Evolutionary conservation across 2,888 invertebrate genomes (phyloP), one percentile per base, ranked within the genome.

Genomic region (Eurytoma adleriae): DNA sequence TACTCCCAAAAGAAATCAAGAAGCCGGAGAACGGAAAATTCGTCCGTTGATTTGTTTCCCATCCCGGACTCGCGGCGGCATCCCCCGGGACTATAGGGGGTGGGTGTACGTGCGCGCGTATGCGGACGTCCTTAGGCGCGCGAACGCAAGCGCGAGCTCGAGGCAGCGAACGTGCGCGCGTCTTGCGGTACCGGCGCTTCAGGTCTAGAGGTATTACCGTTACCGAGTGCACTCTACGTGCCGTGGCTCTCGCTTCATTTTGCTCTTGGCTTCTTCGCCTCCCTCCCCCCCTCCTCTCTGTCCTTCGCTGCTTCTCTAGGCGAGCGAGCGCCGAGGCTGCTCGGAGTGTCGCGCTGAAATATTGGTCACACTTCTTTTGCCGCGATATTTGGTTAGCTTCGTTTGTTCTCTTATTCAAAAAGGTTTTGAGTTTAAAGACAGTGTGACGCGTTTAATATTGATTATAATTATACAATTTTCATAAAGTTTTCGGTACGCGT

Each of bases 191-290:
- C 76, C 67, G 27, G 89, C 88, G 88, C 89, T 89, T 89, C 89
- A 86, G 87, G 88, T 88, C 89, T 88, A 88, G 89, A 88, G 88
- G 86, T 89, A 88, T 88, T 90, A 90, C 90, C 90, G 90, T 90
- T 90, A 90, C 85, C 86, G 88, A 89, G 88, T 56, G 16, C 27
- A 57, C 71, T 57, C 66, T 52, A 78, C 50, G 57, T 12, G 40
- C 18, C 64, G 54, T 48, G 70, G 64, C 66, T 66, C 57, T 71
- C 64, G 69, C 56, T 72, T 80, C 80, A 69, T 82, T 79, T 75
- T 75, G 27, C 61, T 61, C 27, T 57, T 40, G 69, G 57, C 70
- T 71, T 24, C 20, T 59, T 59, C 48, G 59, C 18, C n/a, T 20
- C 12, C 70, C 70, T 57, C 50, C 50, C 66, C 24, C 61, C 68